phyloP scores from a whole-genome alignment of 2,888 invertebrate genomes.

The Leucania comma region DNA sequence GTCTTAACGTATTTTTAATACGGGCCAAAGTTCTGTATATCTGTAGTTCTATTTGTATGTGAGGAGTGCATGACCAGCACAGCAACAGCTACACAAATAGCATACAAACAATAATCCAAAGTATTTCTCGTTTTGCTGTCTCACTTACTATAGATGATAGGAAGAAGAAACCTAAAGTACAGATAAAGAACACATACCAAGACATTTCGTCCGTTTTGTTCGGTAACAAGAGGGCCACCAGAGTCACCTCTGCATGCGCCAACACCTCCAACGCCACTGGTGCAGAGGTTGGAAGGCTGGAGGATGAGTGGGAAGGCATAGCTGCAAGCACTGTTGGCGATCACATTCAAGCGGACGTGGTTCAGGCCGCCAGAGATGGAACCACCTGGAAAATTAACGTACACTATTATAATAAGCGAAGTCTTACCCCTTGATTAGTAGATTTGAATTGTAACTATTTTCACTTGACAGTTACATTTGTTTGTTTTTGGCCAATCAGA shows the following conservation, averaged over 20 bases:
- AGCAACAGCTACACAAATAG: background rate
- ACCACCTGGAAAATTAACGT: conserved; percentile 41
- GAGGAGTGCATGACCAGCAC: too few relatives aligned
- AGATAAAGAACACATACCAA: conserved; percentile 62
- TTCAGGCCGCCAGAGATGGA: conserved; percentile 62
- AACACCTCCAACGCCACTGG: conserved; percentile 69
- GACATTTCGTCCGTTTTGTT: conserved; percentile 57
- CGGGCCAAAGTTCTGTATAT: background rate
- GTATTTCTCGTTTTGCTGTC: too few relatives aligned
- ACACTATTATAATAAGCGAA: background rate
- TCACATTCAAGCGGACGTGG: conserved; percentile 68
- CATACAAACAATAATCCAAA: too few relatives aligned
- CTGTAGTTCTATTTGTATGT: background rate
- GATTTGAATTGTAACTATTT: too few relatives aligned
- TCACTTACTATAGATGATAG: too few relatives aligned
- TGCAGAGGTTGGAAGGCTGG: conserved; percentile 72
- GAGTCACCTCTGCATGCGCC: conserved; percentile 77
- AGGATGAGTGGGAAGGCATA: conserved; percentile 67
- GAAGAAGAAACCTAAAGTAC: background rate
- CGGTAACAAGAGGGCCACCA: conserved; percentile 74
- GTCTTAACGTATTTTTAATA: background rate
- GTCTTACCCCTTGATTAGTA: too few relatives aligned
- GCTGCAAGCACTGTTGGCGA: conserved; percentile 69
- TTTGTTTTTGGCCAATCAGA: too few relatives aligned
- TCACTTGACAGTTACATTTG: too few relatives aligned